Conservation (phyloP, 2,888 invertebrate genomes). For the Cremastinae sp. region DNA sequence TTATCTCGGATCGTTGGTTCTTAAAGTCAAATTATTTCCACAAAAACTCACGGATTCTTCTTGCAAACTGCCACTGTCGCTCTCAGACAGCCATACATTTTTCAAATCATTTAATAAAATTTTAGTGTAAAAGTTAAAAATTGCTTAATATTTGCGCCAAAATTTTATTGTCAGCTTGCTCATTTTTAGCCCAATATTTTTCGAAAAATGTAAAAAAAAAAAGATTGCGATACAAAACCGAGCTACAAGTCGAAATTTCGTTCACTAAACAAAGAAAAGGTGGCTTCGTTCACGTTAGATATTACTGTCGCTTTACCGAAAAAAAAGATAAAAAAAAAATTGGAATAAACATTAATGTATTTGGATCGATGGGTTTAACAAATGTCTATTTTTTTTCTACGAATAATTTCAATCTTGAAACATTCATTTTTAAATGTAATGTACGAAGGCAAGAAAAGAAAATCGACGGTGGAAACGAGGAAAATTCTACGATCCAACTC, state of each 20-base stretch:
- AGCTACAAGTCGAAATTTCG: constrained; percentile 36
- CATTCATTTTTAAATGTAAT: constrained; percentile 26
- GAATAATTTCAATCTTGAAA: constrained; percentile 63
- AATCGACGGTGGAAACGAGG: constrained; percentile 22
- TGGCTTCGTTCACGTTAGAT: constrained; percentile 43
- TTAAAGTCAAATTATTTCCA: constrained; percentile 40
- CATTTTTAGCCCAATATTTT: constrained; percentile 32
- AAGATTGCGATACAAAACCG: not conserved
- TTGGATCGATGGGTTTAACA: constrained; percentile 65
- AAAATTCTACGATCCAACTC: not conserved
- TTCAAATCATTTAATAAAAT: constrained; percentile 34
- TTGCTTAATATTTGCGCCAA: constrained; percentile 37
- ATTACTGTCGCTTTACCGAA: constrained; percentile 44
- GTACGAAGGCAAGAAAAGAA: not conserved
- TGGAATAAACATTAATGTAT: constrained; percentile 67
- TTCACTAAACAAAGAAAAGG: constrained; percentile 23
- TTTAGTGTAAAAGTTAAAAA: constrained; percentile 18
- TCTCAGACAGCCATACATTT: constrained; percentile 47
- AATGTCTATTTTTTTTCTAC: constrained; percentile 63
- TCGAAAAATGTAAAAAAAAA: constrained; percentile 9
- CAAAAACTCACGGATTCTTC: constrained; percentile 37
- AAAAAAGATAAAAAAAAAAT: constrained; percentile 32
- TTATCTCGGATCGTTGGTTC: constrained; percentile 11
- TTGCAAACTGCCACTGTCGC: constrained; percentile 57
- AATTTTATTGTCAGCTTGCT: constrained; percentile 48